Conservation (phyloP, 2,113 vertebrate species). For the Semnornis frantzii region DNA sequence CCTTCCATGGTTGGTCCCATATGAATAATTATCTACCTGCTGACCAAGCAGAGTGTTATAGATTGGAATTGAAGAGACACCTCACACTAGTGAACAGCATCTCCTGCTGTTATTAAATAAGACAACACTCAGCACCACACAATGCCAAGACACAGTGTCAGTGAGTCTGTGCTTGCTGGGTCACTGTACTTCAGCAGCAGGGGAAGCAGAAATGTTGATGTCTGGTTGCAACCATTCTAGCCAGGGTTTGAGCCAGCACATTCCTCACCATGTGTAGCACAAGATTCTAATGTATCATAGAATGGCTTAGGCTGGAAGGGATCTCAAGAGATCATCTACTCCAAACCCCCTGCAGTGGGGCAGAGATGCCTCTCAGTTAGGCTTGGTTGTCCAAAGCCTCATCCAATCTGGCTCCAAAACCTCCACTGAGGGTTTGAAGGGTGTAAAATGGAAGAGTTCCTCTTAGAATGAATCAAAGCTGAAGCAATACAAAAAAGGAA, state of each 20-base stretch:
- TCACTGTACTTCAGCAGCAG: neutral
- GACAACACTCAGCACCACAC: neutral
- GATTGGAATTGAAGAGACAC: neutral
- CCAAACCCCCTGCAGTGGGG: too few species aligned
- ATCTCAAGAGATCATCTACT: too few species aligned
- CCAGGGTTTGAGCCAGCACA: neutral
- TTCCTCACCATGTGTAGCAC: neutral
- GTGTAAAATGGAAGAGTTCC: neutral
- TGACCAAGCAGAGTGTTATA: neutral
- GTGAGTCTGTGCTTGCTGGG: neutral
- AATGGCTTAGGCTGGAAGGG: too few species aligned
- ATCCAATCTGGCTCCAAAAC: too few species aligned
- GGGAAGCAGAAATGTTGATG: neutral
- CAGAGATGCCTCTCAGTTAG: too few species aligned
- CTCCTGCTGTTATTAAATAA: neutral
- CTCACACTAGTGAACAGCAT: neutral
- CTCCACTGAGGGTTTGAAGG: neutral
- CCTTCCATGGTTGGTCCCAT: neutral
- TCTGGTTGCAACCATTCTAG: neutral
- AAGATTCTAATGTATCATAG: neutral
- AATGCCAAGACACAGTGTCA: neutral
- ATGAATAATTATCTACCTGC: neutral
- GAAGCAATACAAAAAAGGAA: neutral
- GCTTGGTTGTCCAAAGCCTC: too few species aligned
- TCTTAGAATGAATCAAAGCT: neutral